phyloP scores from a whole-genome alignment of 2,113 vertebrate species.

The Climacteris rufus region DNA sequence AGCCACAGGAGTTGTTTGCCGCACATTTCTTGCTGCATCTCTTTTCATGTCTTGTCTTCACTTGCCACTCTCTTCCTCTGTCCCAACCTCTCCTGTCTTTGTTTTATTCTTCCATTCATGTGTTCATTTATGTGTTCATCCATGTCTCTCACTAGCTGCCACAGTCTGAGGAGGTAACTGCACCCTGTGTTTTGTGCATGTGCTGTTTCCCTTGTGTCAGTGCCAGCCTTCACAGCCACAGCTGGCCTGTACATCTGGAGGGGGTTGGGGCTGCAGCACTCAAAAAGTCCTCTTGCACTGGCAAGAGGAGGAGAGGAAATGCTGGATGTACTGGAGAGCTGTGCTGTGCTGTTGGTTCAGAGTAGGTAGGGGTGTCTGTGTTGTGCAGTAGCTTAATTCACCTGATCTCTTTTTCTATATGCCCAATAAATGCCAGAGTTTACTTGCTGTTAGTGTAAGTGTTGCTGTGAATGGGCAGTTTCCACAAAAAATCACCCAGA shows the following conservation, averaged over 20 bases:
- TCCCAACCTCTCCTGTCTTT: neutral
- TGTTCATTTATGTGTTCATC: conserved; percentile 2
- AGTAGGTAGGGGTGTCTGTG: neutral
- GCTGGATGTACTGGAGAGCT: conserved; percentile 57
- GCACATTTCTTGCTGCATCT: neutral
- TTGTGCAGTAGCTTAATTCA: neutral
- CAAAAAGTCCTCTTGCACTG: neutral
- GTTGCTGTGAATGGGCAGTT: neutral
- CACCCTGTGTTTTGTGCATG: neutral
- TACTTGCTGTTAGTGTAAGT: neutral
- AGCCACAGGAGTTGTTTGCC: neutral
- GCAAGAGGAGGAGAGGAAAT: neutral
- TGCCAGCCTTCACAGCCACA: conserved; percentile 27
- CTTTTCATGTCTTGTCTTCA: neutral
- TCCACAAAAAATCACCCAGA: neutral
- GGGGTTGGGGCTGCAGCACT: neutral
- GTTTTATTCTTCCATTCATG: conserved; percentile 7
- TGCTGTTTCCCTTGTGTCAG: neutral
- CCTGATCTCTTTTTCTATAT: neutral
- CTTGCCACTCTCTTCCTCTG: neutral
- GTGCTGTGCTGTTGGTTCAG: conserved; percentile 5
- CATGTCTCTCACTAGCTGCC: conserved; percentile 72
- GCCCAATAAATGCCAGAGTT: neutral
- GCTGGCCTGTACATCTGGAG: conserved; percentile 23
- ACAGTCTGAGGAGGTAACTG: conserved; percentile 78